Percentiles rank a stretch among this genome's conserved stretches.
phyloP scores from a whole-genome alignment of 2,113 vertebrate species.

The Paraplagusia blochii region DNA sequence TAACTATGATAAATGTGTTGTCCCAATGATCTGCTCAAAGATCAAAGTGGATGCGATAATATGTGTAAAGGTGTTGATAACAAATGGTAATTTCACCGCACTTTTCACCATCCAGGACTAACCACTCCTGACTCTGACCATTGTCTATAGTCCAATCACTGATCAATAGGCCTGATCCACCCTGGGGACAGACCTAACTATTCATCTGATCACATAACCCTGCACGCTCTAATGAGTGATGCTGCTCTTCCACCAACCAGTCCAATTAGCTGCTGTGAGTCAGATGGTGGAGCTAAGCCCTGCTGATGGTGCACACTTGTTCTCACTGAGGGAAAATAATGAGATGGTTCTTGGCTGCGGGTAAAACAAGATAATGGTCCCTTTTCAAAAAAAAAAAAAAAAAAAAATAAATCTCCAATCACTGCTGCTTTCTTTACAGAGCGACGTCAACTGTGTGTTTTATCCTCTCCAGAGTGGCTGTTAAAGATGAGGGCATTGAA shows the following conservation, averaged over 20 bases:
- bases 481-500: slow-evolving; percentile 11
- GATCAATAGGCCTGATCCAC: slow-evolving; percentile 1
- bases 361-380: slow-evolving; percentile 7
- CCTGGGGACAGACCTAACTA: neutral
- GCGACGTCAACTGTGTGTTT: neutral
- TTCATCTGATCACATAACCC: neutral
- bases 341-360: slow-evolving; percentile 4
- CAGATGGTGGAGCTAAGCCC: neutral
- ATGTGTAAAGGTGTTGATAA: too few species aligned
- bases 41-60: too few species aligned
- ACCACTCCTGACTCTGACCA: neutral
- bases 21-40: too few species aligned
- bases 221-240: slow-evolving; percentile 5
- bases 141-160: neutral
- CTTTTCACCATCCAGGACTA: neutral
- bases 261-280: slow-evolving; percentile 20
- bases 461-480: slow-evolving; percentile 6
- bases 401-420: slow-evolving; percentile 5
- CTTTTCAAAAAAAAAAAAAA: slow-evolving; percentile 2
- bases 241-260: neutral
- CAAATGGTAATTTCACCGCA: too few species aligned
- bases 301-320: slow-evolving; percentile 21
- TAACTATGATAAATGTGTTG: too few species aligned
- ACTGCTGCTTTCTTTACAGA: slow-evolving; percentile 12
- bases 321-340: slow-evolving; percentile 19